Percentiles rank a stretch among this genome's conserved stretches.
phyloP scores from a whole-genome alignment of 2,113 vertebrate genomes.

The Rattus norvegicus region GRCr8 NC_086036.1:44815501-44816000 shows the following conservation, averaged over 20 bases:
- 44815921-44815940: neutral
- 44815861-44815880: neutral
- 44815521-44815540: neutral
- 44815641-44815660: no score
- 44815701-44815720: neutral
- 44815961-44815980: neutral
- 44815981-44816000: neutral
- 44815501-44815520: neutral
- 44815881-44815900: neutral
- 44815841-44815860: neutral
- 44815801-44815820: neutral
- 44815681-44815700: neutral
- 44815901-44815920: neutral
- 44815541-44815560: neutral
- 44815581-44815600: neutral
- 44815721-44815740: neutral
- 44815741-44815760: neutral
- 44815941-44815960: neutral
- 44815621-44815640: no score
- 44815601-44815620: neutral
- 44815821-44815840: neutral
- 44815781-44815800: neutral
- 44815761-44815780: neutral
- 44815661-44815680: neutral
- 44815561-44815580: neutral